Evolutionary conservation across 2,113 vertebrate genomes (phyloP).

Genomic region (Caloenas nicobarica): DNA sequence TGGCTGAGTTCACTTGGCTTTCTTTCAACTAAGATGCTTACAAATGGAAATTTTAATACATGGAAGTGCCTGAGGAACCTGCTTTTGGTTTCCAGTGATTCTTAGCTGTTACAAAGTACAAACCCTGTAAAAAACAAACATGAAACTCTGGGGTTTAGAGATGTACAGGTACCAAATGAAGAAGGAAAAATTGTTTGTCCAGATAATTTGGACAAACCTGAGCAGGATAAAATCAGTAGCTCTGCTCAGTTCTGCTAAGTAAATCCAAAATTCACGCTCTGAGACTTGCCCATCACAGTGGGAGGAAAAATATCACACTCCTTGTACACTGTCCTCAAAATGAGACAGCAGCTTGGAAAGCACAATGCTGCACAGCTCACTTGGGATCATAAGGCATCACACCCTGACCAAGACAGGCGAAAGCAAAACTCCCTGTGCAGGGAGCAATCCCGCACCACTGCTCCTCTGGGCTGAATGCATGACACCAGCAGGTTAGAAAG

Average conservation of each 20-base stretch:
- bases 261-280: not conserved
- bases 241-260: not conserved
- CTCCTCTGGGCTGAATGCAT: not conserved
- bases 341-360: not conserved
- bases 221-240: not conserved
- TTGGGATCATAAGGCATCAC: accelerated
- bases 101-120: not conserved
- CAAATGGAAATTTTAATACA: not conserved
- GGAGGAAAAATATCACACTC: not conserved
- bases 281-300: not conserved
- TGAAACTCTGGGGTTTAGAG: not conserved
- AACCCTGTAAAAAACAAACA: not conserved
- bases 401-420: accelerated
- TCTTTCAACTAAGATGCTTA: slow-evolving; percentile 20
- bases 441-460: accelerated
- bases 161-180: not conserved
- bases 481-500: not conserved
- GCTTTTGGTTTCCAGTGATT: not conserved
- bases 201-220: not conserved
- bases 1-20: not conserved
- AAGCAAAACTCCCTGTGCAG: not conserved
- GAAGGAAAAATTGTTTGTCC: not conserved
- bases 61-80: not conserved
- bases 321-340: not conserved
- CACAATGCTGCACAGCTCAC: not conserved